These are phyloP conservation scores for Phrynosoma blainvillii DNA, from an alignment of 2,113 vertebrate species.

Conservation along the genomic window DNA sequence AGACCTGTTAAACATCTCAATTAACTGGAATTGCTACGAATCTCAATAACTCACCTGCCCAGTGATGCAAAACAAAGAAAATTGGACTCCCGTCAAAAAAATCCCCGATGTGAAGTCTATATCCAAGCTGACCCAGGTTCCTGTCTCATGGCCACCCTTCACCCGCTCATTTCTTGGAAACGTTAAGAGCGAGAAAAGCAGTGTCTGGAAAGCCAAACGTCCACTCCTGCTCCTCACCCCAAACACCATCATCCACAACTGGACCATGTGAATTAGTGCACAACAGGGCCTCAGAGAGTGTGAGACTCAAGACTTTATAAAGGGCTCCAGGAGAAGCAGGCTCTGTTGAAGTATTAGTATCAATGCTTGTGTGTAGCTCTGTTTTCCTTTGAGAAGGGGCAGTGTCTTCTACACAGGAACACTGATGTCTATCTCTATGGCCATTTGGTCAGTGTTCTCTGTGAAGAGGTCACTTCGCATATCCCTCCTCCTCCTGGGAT, in stretches of 20 bases:
- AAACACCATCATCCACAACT: too few species aligned
- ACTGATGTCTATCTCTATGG: too few species aligned
- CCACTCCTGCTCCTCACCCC: neutral
- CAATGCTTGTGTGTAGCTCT: too few species aligned
- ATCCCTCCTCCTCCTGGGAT: too few species aligned
- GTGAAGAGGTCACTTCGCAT: too few species aligned
- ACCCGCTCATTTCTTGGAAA: conserved; percentile 8
- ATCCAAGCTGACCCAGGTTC: conserved; percentile 34
- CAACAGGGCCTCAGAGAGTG: neutral
- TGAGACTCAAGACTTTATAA: neutral
- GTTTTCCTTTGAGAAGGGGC: too few species aligned
- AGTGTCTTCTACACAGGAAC: too few species aligned
- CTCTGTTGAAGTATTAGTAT: too few species aligned
- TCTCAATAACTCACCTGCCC: conserved; percentile 74
- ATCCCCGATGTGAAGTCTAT: conserved; percentile 50
- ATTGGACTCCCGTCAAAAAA: conserved; percentile 65
- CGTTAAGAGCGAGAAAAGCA: neutral
- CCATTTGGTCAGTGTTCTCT: too few species aligned
- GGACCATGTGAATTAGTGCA: too few species aligned
- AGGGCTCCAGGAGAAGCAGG: neutral
- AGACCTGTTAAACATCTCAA: conserved; percentile 63
- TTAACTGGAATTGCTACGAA: conserved; percentile 68
- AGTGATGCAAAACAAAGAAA: conserved; percentile 72
- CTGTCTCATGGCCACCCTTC: neutral
- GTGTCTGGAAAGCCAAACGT: neutral